Evolutionary conservation across 2,888 invertebrate species (phyloP).

Genomic region (Idaea straminata): DNA sequence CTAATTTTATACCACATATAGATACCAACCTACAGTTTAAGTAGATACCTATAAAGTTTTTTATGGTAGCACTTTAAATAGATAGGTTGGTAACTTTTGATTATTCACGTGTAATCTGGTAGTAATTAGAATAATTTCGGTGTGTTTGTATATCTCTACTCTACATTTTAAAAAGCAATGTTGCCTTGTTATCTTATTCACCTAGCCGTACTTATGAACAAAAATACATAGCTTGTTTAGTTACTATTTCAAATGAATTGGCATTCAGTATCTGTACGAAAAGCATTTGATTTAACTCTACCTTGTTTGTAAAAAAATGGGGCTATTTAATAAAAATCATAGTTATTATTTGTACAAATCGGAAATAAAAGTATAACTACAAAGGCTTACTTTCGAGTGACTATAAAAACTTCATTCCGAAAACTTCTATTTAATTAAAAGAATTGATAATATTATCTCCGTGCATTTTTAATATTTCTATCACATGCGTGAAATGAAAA

Average conservation of each 20-base stretch:
- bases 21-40: not conserved
- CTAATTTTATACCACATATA: constrained; percentile 37
- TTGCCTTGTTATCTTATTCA: not conserved
- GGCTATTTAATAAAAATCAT: no score
- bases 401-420: not conserved
- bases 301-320: no score
- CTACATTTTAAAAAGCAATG: not conserved
- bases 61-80: not conserved
- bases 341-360: no score
- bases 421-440: not conserved
- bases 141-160: not conserved
- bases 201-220: not conserved
- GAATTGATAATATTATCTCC: not conserved
- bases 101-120: not conserved
- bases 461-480: not conserved
- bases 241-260: not conserved
- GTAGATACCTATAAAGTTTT: not conserved
- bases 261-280: not conserved
- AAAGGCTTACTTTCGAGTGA: no score
- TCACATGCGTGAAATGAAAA: not conserved
- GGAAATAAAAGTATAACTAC: no score
- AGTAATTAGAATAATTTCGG: not conserved
- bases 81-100: not conserved
- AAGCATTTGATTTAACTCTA: no score
- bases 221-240: not conserved